Evolutionary conservation across 2,113 vertebrate genomes (phyloP).

Genomic region (Benitochromis conjunctus): DNA sequence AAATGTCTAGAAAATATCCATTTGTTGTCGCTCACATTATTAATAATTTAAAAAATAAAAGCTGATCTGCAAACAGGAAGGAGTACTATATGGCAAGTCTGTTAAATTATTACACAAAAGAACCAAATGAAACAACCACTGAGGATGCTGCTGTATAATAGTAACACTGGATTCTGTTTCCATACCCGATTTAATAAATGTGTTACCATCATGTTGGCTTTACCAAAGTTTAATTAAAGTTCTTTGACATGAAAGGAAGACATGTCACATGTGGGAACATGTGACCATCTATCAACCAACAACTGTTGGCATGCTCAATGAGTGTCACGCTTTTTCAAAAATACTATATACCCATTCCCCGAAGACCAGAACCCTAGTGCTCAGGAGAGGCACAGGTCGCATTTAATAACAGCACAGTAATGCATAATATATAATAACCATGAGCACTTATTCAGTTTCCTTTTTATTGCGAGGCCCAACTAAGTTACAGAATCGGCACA

Average conservation of each 20-base stretch:
- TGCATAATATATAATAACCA: neutral
- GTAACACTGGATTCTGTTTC: no score
- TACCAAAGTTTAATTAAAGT: no score
- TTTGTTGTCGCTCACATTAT: neutral
- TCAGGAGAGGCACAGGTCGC: neutral
- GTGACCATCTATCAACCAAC: neutral
- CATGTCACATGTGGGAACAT: neutral
- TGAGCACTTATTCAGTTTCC: neutral
- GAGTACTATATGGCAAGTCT: neutral
- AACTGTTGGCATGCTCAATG: neutral
- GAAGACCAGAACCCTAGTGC: neutral
- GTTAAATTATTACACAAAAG: no score
- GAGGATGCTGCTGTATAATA: no score
- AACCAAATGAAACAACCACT: neutral
- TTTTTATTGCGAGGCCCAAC: neutral
- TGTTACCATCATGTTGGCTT: no score
- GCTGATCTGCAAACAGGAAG: neutral
- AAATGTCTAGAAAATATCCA: neutral
- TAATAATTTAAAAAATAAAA: neutral
- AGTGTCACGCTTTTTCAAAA: neutral
- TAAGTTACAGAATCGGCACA: neutral
- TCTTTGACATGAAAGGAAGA: neutral
- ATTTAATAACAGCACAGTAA: neutral
- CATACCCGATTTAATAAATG: no score
- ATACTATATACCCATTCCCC: neutral